Evolutionary conservation across 2,888 invertebrate genomes (phyloP).

Genomic region (Drosophila percnosoma): DNA sequence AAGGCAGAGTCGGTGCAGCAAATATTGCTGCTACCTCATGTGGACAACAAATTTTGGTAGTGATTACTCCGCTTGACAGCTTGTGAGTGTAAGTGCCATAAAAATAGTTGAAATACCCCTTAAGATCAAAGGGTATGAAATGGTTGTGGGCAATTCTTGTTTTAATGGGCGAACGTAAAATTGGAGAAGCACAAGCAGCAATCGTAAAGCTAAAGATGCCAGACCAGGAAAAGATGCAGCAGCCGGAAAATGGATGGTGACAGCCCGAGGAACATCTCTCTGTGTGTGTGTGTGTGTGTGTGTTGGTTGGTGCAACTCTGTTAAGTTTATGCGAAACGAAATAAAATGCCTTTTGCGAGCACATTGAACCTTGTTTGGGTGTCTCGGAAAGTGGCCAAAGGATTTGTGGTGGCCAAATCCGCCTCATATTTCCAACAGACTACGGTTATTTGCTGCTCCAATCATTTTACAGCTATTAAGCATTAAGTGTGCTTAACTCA

Average conservation of each 20-base stretch:
- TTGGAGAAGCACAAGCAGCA: slow-evolving; percentile 20
- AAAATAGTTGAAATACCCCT: not conserved
- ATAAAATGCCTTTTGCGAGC: slow-evolving; percentile 22
- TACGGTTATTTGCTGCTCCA: not conserved
- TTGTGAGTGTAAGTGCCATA: not conserved
- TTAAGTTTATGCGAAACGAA: slow-evolving; percentile 37
- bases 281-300: not conserved
- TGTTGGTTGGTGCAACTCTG: slow-evolving; percentile 35
- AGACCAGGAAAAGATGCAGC: slow-evolving; percentile 13
- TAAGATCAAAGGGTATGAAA: slow-evolving; percentile 12
- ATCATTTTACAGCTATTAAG: not conserved
- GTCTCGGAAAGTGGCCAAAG: slow-evolving; percentile 28
- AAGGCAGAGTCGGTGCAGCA: not conserved
- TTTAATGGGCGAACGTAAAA: slow-evolving; percentile 11
- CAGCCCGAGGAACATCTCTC: not conserved
- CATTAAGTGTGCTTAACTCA: not conserved
- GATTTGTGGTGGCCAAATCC: slow-evolving; percentile 16
- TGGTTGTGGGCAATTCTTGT: slow-evolving; percentile 13
- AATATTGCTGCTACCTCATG: not conserved
- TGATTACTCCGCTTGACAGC: too few relatives aligned
- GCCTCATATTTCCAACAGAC: not conserved
- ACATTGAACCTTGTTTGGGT: slow-evolving; percentile 47
- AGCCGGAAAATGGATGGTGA: not conserved
- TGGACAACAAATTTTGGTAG: not conserved
- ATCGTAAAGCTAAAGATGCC: slow-evolving; percentile 47